phyloP scores from a whole-genome alignment of 2,113 vertebrate species.

The Muscicapa adusta region DNA sequence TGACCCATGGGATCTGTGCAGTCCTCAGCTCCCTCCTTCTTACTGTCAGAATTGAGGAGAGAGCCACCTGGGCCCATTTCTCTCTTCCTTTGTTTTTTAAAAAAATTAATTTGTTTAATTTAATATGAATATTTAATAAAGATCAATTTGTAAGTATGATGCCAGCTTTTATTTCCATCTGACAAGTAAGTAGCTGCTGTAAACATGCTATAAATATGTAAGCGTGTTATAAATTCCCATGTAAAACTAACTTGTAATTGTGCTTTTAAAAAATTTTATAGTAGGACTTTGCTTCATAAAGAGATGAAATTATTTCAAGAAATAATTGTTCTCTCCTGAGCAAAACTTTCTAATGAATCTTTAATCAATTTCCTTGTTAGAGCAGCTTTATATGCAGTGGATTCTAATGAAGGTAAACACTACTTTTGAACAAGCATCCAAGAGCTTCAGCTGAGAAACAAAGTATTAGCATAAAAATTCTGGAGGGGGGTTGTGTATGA shows the following conservation, averaged over 20 bases:
- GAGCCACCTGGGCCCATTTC: background rate
- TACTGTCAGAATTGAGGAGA: background rate
- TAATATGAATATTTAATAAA: background rate
- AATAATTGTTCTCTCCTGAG: background rate
- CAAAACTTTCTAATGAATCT: slow-evolving; percentile 5
- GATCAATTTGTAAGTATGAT: background rate
- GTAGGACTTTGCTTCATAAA: background rate
- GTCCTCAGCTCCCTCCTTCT: background rate
- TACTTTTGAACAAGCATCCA: background rate
- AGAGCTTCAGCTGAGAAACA: background rate
- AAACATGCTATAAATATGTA: background rate
- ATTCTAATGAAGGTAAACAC: background rate
- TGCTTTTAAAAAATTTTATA: background rate
- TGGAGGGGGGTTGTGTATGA: background rate
- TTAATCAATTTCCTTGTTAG: background rate
- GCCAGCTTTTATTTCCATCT: background rate
- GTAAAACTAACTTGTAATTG: background rate
- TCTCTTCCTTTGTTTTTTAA: background rate
- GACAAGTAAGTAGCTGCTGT: background rate
- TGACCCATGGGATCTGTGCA: background rate
- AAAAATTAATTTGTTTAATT: background rate
- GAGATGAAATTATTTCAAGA: background rate
- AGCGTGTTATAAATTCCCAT: background rate
- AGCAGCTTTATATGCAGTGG: background rate
- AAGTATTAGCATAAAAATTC: background rate